These are phyloP conservation scores for Eunapius fragilis DNA, from an alignment of 37 sponge, comb jelly and placozoan genomes.

Conservation along the genomic window DNA sequence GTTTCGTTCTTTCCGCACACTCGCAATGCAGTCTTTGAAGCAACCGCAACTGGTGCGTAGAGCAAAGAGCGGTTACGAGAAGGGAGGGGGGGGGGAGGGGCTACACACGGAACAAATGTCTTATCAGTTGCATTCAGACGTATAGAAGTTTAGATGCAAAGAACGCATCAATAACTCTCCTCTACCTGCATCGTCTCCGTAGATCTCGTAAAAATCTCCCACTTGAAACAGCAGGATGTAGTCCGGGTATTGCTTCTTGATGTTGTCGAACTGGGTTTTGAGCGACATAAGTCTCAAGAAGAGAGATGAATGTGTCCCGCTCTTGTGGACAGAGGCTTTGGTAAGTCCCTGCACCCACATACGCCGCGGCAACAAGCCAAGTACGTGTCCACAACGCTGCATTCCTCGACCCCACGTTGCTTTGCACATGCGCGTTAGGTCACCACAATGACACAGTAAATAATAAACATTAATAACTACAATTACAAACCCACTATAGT, in stretches of 20 bases:
- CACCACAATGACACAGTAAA: not conserved
- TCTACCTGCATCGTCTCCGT: slow-evolving; percentile 77
- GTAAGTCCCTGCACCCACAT: not conserved
- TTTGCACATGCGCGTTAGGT: slow-evolving; percentile 20
- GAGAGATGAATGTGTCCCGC: not conserved
- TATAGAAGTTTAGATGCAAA: too few relatives aligned
- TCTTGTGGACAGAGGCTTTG: not conserved
- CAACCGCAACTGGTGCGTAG: slow-evolving; percentile 34
- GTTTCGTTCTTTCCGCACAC: slow-evolving; percentile 52
- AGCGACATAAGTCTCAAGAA: slow-evolving; percentile 4
- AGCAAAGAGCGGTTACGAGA: not conserved
- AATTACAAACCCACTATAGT: not conserved
- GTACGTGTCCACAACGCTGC: not conserved
- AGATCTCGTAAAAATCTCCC: slow-evolving; percentile 89
- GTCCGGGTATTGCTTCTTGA: slow-evolving; percentile 71
- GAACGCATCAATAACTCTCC: not conserved
- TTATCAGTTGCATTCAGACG: too few relatives aligned
- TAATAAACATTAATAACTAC: not conserved
- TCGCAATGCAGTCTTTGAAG: slow-evolving; percentile 58
- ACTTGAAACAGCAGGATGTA: slow-evolving; percentile 89
- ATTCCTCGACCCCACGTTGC: slow-evolving; percentile 3
- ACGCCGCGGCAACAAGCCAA: not conserved
- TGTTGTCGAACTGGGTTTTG: slow-evolving; percentile 59
- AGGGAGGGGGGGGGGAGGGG: not conserved
- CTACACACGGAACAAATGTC: not conserved